Base-by-base conservation (phyloP, 2,888 invertebrate genomes). In the Mythimna ferrago region DNA sequence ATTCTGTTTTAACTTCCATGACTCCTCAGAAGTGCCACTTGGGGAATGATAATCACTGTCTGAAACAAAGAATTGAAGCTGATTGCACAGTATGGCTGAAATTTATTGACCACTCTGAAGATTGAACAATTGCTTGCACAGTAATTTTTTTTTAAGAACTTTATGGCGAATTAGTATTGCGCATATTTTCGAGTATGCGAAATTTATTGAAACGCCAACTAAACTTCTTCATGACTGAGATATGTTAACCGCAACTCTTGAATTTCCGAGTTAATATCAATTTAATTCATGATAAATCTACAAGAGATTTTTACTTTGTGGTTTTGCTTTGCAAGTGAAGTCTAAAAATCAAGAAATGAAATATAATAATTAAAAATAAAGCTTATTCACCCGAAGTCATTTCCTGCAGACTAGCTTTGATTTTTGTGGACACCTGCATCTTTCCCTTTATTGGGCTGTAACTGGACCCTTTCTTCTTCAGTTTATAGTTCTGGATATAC, bases 11-110 rank as follows among this genome's bases (percentile, higher is more conserved):
- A 96, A 87, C 82, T 92, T 95, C 96, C 96, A 96, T 21, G 95
- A 95, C 62, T 96, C 96, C 75, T 96, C 96, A n/a, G 96, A 96
- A 61, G 96, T 95, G 19, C 96, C 96, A 87, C 95, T 95, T 10
- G 96, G 95, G 6, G 96, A 95, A 58, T 91, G 90, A 85, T 95
- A 95, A 78, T 96, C 96, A 86, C 96, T 95, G 70, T 96, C 96
- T 96, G 86, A 48, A 89, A 90, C 57, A 58, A 14, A n/a, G 35
- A 11, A 63, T 38, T 53, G 1, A 60, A 41, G 54, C 44, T 35
- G 10, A 21, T 60, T 32, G 3, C 44, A 44, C 14, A 14, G 14
- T 44, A 14, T 3, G 44, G 44, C 5, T 14, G 44, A 44, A 44
- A 44, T 44, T 14, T 44, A 2, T 44, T 44, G 44, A 14, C 44